Base-by-base conservation (phyloP, 2,113 vertebrate species). In the Pionites leucogaster region DNA sequence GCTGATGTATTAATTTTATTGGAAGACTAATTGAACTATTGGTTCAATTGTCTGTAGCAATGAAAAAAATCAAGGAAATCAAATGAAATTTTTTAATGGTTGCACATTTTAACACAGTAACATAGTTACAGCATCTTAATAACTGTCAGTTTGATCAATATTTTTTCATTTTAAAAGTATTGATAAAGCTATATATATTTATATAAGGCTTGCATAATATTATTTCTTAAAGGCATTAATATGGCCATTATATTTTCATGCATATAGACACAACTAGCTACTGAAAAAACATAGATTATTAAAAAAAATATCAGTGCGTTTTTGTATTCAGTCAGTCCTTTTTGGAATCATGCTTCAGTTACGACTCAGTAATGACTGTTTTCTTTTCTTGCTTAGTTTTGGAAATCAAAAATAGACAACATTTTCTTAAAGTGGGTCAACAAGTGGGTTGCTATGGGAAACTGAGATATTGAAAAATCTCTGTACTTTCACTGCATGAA, bases 391-490 rank as follows among this genome's bases (percentile, higher is more conserved):
- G 2, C 20, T 68, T 71, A 23, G 9, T 65, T 82, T 80, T 60
- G 14, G 24, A 89, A 92, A 76, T 44, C 4, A 84, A 82, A 93
- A 83, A 72, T 13, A 4, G 63, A 39, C 22, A 75, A 82, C 71
- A 63, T 47, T 75, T 90, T 78, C 62, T 77, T 83, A 80, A 95
- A 94, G 6, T 63, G 47, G 50, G 74, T 86, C 80, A 95, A 88
- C 47, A 89, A 91, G 31, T 82, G 41, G 65, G 84, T 92, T 96
- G 76, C 89, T 92, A 86, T 59, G 52, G 60, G 55, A 95, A 93
- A 95, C 77, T 53, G n/a, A 91, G 85, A 88, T 87, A 65, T 10
- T 72, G 82, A 88, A 87, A 89, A 96, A 57, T 53, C 9, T 86
- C 62, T 87, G 10, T 49, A 39, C 67, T 81, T 77, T 88, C 68